Percentiles rank a stretch among this genome's conserved stretches.
Conservation (phyloP, 2,888 invertebrate genomes). For the Leptura quadrifasciata region DNA sequence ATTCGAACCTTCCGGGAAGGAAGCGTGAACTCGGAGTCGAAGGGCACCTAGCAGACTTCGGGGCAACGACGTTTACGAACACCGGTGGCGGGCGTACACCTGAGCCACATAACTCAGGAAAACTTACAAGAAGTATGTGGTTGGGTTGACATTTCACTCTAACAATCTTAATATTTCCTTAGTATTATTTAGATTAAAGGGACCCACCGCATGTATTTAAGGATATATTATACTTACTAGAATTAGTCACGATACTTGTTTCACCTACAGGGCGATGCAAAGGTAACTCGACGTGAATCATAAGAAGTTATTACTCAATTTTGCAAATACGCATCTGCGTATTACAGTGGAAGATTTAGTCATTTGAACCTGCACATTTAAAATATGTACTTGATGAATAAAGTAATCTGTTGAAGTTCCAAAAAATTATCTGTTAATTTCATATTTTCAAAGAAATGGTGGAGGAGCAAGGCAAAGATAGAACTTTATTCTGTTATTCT, state of each 20-base stretch:
- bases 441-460: too few relatives aligned
- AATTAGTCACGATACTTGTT: background rate
- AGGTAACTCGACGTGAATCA: too few relatives aligned
- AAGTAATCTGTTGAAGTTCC: too few relatives aligned
- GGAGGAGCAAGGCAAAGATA: too few relatives aligned
- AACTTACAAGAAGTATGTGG: conserved; percentile 41
- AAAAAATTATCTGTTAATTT: too few relatives aligned
- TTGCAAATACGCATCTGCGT: too few relatives aligned
- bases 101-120: conserved; percentile 46
- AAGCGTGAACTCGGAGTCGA: conserved; percentile 61
- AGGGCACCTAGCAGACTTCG: conserved; percentile 59
- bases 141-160: conserved; percentile 34
- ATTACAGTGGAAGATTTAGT: too few relatives aligned
- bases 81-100: conserved; percentile 29
- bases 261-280: background rate
- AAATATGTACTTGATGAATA: too few relatives aligned
- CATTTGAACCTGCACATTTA: too few relatives aligned
- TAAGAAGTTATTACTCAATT: too few relatives aligned
- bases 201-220: background rate
- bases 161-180: conserved; percentile 27
- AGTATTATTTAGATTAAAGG: conserved; percentile 13
- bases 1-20: conserved; percentile 59
- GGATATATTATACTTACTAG: background rate
- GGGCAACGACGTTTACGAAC: conserved; percentile 39
- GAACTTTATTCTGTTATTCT: too few relatives aligned